Conservation (phyloP, 1,140 invertebrate genomes). For the Apis florea region DNA sequence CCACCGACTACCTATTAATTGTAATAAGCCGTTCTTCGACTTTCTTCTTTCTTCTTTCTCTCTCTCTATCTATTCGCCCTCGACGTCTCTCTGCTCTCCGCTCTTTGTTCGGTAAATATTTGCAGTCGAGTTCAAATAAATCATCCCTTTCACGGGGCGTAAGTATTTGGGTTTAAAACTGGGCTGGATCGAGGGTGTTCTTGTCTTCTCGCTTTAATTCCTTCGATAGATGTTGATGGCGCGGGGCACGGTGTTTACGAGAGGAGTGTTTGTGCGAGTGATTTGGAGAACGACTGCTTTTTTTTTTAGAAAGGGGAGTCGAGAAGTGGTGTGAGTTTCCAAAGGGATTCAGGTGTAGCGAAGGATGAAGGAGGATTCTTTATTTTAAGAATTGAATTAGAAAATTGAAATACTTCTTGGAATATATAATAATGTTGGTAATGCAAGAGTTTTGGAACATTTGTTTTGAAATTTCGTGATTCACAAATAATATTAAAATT, state of each 20-base stretch:
- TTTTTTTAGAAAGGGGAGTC: not conserved
- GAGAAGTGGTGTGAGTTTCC: not conserved
- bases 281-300: conserved; percentile 2
- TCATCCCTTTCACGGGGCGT: conserved; percentile 56
- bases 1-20: conserved; percentile 70
- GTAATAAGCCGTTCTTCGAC: conserved; percentile 63
- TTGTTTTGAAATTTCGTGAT: too few relatives aligned
- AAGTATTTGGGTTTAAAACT: conserved; percentile 43
- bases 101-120: conserved; percentile 69
- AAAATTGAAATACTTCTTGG: too few relatives aligned
- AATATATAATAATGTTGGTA: too few relatives aligned
- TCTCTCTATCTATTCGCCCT: not conserved
- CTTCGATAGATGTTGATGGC: not conserved
- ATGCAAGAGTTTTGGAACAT: too few relatives aligned
- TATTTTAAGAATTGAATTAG: not conserved
- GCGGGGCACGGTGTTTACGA: not conserved
- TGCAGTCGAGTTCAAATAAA: conserved; percentile 70
- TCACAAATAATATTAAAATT: too few relatives aligned
- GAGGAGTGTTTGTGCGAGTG: conserved; percentile 8
- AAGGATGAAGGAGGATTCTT: not conserved
- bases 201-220: conserved; percentile 5
- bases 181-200: conserved; percentile 11
- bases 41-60: conserved; percentile 11
- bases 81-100: conserved; percentile 27
- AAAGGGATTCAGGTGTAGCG: not conserved